Percentiles rank a stretch among this genome's conserved stretches.
These are phyloP conservation scores for Dolichomitus sp. DNA, from an alignment of 2,888 invertebrate species.

Conservation along the genomic window DNA sequence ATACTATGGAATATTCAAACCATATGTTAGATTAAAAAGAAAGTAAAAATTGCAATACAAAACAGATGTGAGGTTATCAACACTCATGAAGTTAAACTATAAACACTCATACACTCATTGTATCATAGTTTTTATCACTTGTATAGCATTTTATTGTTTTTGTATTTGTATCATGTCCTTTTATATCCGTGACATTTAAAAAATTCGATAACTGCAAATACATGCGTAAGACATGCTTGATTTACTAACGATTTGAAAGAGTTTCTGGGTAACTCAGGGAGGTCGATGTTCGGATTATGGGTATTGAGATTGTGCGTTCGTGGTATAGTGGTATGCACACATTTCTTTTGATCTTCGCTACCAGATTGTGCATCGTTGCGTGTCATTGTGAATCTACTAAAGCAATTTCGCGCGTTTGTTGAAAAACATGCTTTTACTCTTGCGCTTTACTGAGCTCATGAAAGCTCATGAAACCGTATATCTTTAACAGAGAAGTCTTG, in stretches of 20 bases:
- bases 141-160: no score
- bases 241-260: neutral
- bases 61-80: no score
- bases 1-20: no score
- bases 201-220: no score
- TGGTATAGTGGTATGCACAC: neutral
- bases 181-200: no score
- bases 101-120: no score
- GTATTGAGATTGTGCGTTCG: neutral
- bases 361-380: slow-evolving; percentile 25
- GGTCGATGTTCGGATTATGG: neutral
- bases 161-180: no score
- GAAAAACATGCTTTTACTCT: slow-evolving; percentile 33
- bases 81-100: no score
- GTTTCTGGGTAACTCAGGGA: neutral
- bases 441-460: slow-evolving; percentile 13
- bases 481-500: slow-evolving; percentile 36
- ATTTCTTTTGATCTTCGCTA: neutral
- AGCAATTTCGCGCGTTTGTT: slow-evolving; percentile 22
- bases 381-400: neutral
- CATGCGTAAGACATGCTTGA: no score
- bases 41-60: no score
- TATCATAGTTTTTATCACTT: no score
- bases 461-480: slow-evolving; percentile 28
- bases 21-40: no score